Base-by-base conservation (phyloP, 2,797 vertebrate genomes). In the Tadarida brasiliensis region DNA sequence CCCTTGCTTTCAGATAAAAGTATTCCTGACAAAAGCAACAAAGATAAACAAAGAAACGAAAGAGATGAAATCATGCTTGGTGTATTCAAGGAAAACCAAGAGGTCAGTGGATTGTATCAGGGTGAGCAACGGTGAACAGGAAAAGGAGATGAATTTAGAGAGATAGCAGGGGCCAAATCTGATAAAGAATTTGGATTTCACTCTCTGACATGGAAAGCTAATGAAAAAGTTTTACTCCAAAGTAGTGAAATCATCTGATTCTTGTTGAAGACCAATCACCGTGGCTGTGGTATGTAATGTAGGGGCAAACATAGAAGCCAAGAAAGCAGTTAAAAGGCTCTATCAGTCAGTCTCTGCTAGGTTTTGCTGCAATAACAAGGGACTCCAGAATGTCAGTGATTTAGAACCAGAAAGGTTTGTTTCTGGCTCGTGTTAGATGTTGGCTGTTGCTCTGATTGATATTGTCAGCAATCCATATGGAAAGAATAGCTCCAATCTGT, bases 161-260 rank as follows among this genome's bases (percentile, higher is more conserved):
- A 76, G 54, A 71, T 28, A 30, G 20, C n/a, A 94, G 47, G 12
- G 91, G 39, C 49, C 20, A 67, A 84, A 57, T 84, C 63, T 65
- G 49, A 87, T 77, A 56, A n/a, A 35, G 76, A 47, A 82, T 67
- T 87, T 87, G 47, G 54, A 91, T 44, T 83, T 91, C 14, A 39
- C 35, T 88, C 63, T 39, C 15, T 20, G 30, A 78, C 57, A 59
- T 65, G 22, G 71, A 47, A 59, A 9, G 16, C 22, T 49, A 73
- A 39, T 8, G 65, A 73, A 80, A 78, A 88, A 24, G 30, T 33
- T 73, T 24, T 84, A 63, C 30, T 30, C 51, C 57, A 59, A 73
- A 80, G 20, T 19, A 80, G 7, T 28, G 30, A 49, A 83, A n/a
- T 59, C 47, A 91, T 67, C 57, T 92, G 56, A 80, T 9, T 88